Evolutionary conservation across 2,888 invertebrate species (phyloP), one percentile per base, ranked within the genome.

Genomic region (Caenorhabditis sinica): DNA sequence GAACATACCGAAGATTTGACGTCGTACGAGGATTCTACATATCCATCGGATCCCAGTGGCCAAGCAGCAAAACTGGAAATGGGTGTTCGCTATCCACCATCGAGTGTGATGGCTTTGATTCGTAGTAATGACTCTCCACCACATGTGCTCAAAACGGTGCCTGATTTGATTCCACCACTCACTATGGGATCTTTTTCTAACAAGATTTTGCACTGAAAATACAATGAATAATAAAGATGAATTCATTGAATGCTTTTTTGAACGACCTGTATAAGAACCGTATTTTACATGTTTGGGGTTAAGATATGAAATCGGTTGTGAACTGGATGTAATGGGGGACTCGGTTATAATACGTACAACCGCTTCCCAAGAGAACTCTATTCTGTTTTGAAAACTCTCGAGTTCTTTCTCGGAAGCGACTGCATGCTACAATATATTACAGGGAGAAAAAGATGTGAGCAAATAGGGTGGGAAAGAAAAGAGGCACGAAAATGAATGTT

Each of bases 81-180:
- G 43, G 85, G 85, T n/a, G 82, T 83, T 40, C 72, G 80, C 13
- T 86, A 80, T 63, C 86, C 86, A 15, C 86, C 86, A 1, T 65
- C 58, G 13, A 74, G 83, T 83, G 73, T 80, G 28, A 68, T 86
- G 53, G 82, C 49, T 1, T 30, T 86, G 15, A 17, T 53, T n/a
- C 86, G 86, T 13, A 56, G 45, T 28, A 76, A 74, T 28, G 80
- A 83, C 43, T n/a, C 74, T 36, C 86, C 86, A 23, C 86, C 86
- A 30, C 66, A 77, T 58, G 61, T 83, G 15, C 58, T 82, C 51
- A 79, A 68, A 33, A 75, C 73, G 5, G 56, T 86, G 6, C 53
- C 61, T n/a, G 66, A 74, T 20, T 20, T 83, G 60, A 80, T 86
- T 45, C 83, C 86, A 1, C 86, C 86, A 5, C 53, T 86, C 13